These are phyloP conservation scores for Ceratina calcarata DNA, from an alignment of 1,140 invertebrate genomes.

Conservation along the genomic window DNA sequence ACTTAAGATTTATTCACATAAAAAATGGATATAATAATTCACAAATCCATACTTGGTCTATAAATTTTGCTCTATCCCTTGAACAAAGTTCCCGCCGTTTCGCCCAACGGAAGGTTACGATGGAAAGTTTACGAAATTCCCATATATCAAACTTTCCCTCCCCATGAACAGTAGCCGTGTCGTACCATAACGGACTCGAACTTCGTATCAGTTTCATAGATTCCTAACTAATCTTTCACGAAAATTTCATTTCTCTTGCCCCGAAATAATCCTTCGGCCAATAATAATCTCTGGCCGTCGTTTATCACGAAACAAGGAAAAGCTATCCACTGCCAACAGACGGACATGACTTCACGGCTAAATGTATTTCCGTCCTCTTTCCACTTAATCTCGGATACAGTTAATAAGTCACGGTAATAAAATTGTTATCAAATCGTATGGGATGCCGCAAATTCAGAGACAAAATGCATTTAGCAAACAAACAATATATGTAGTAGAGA, in stretches of 20 bases:
- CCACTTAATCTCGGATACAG: not conserved
- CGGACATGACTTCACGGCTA: slow-evolving; percentile 5
- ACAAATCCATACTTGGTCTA: no score
- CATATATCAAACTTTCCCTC: not conserved
- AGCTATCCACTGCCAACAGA: slow-evolving; percentile 1
- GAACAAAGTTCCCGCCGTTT: no score
- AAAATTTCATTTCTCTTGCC: slow-evolving; percentile 16
- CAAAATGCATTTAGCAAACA: no score
- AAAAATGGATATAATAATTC: no score
- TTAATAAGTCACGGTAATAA: not conserved
- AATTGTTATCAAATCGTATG: not conserved
- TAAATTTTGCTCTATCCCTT: no score
- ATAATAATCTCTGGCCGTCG: slow-evolving; percentile 2
- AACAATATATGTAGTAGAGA: no score
- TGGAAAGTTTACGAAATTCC: not conserved
- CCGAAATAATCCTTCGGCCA: slow-evolving; percentile 2
- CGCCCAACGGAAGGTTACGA: no score
- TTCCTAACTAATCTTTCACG: not conserved
- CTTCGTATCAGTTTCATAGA: not conserved
- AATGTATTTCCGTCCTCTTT: not conserved
- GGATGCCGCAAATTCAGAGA: no score
- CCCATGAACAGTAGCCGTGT: not conserved
- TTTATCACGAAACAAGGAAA: slow-evolving; percentile 28
- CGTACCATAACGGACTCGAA: not conserved
- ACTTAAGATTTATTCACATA: no score